Evolutionary conservation across 2,888 invertebrate species (phyloP).

Genomic region (Girardia tigrina): DNA sequence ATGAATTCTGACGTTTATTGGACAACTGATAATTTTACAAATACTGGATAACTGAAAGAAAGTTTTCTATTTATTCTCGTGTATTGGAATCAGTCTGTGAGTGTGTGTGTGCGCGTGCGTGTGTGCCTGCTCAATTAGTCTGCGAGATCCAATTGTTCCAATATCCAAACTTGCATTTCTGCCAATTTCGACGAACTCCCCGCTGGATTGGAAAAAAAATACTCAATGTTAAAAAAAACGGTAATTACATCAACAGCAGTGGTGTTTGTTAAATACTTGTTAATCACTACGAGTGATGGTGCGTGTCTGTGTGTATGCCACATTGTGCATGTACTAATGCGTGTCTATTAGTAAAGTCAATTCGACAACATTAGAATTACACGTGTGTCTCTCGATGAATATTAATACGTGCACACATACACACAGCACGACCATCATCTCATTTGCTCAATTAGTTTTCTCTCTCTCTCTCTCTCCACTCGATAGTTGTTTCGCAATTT

Average conservation of each 20-base stretch:
- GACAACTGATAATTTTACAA: conserved; percentile 23
- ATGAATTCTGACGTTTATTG: conserved; percentile 20
- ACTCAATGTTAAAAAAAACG: conserved; percentile 23
- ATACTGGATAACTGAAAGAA: conserved; percentile 6
- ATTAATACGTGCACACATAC: background rate
- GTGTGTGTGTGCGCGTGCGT: background rate
- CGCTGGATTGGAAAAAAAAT: background rate
- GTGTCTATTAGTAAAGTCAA: too few relatives aligned
- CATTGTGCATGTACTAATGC: background rate
- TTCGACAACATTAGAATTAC: too few relatives aligned
- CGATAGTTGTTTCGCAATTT: background rate
- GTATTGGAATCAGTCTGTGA: conserved; percentile 4
- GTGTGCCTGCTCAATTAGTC: conserved; percentile 5
- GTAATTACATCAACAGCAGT: conserved; percentile 23
- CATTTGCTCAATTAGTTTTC: conserved; percentile 8
- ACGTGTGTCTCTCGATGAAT: too few relatives aligned
- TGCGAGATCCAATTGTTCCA: conserved; percentile 23
- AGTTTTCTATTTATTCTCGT: conserved; percentile 18
- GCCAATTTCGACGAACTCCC: conserved; percentile 23
- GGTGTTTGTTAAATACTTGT: background rate
- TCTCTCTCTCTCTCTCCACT: too few relatives aligned
- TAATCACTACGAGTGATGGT: background rate
- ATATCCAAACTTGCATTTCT: conserved; percentile 19
- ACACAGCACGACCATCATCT: too few relatives aligned
- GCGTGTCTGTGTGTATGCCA: background rate